Evolutionary conservation across 92 coral and sea anemone genomes (phyloP), one percentile per base, ranked within the genome.

Genomic region (Paragorgia papillata): DNA sequence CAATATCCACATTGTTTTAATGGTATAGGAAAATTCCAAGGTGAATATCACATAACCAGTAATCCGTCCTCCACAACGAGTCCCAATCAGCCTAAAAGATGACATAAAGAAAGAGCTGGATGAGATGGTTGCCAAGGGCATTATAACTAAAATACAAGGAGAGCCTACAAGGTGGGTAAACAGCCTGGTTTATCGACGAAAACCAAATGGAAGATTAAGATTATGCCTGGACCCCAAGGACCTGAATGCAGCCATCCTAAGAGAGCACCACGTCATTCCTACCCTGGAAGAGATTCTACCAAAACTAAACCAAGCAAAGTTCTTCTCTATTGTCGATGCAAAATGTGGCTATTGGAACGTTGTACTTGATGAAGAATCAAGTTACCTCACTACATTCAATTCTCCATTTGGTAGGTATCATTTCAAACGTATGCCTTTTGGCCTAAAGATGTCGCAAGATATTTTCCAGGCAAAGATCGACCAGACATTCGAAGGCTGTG

Each of bases 1-100:
- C 34, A 18, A 50, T 76, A 60, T 35, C 86, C 80, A 46, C 59
- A 56, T n/a, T 86, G 87, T 43, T 82, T 86, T 55, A 60, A 86
- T 44, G 87, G 87, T 1, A 70, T 63, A 9, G 86, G 87, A 19
- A 86, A 86, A 49, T 86, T 82, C 78, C 81, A 57, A 79, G 87
- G 90, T 27, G 49, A 87, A 35, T 83, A 83, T 61, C 90, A 82
- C 67, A 87, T 86, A 50, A 77, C 88, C 83, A 10, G 87, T 83
- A 0, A 43, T 83, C 22, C 91, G 83, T 30, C 68, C 87, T n/a
- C 88, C 55, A 1, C 53, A 85, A 25, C 75, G 79, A 2, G 85
- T 81, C 22, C 86, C 88, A 5, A 29, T 88, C 31, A 85, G 87
- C 19, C 65, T 88, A n/a, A n/a, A n/a, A n/a, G n/a, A n/a, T n/a